Conservation (phyloP, 2,113 vertebrate species). For the Hippocampus abdominalis region DNA sequence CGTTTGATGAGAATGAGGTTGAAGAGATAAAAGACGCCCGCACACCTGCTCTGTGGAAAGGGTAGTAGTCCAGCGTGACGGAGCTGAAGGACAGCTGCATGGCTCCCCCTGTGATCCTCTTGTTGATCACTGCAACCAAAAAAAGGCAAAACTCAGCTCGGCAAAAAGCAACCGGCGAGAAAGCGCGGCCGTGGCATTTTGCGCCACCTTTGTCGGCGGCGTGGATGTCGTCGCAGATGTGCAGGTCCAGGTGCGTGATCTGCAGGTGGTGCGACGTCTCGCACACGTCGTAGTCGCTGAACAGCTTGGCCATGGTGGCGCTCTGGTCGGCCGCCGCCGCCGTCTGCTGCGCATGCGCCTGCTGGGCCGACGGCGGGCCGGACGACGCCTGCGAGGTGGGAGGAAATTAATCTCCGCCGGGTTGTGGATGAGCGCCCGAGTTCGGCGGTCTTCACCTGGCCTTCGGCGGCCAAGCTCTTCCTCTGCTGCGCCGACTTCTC, state of each 20-base stretch:
- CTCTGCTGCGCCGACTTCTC: slow-evolving; percentile 95
- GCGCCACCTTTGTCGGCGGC: slow-evolving; percentile 87
- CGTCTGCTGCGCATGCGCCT: slow-evolving; percentile 80
- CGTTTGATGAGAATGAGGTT: neutral
- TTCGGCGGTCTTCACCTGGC: slow-evolving; percentile 57
- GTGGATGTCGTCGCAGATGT: slow-evolving; percentile 97
- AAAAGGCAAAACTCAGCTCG: neutral
- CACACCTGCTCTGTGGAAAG: slow-evolving; percentile 94
- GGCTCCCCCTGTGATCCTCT: slow-evolving; percentile 88
- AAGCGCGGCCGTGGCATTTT: neutral
- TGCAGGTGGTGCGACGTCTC: slow-evolving; percentile 97
- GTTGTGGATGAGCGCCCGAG: neutral
- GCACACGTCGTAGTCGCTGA: slow-evolving; percentile 86
- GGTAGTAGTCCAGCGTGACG: slow-evolving; percentile 95
- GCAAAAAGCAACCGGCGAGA: neutral
- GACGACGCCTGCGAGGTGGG: slow-evolving; percentile 74
- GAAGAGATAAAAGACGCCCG: neutral
- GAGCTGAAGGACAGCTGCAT: slow-evolving; percentile 96
- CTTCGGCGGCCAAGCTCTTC: slow-evolving; percentile 91
- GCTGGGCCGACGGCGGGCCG: slow-evolving; percentile 75
- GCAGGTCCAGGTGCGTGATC: slow-evolving; percentile 93
- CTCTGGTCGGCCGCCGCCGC: slow-evolving; percentile 79
- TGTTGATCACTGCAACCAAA: slow-evolving; percentile 73
- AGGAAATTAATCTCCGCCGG: neutral
- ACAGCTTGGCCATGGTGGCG: slow-evolving; percentile 85